These are phyloP conservation scores for Chymomyza amoena DNA, from an alignment of 2,888 invertebrate genomes.

Conservation along the genomic window DNA sequence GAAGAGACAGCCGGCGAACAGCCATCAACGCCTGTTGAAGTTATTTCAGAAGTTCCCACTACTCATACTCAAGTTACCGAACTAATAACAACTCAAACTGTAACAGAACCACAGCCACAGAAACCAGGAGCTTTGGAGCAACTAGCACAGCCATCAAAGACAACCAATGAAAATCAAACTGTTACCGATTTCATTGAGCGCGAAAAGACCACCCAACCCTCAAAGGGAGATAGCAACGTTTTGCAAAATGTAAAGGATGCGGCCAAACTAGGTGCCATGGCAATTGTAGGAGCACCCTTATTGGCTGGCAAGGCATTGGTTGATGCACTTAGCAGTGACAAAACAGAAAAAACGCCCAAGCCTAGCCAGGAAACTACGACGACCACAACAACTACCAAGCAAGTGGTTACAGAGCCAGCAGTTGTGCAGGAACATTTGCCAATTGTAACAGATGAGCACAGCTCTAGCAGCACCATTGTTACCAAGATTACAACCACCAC, in stretches of 20 bases:
- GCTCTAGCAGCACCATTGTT: conserved; percentile 31
- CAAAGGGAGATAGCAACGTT: conserved; percentile 37
- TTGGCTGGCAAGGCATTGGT: conserved; percentile 92
- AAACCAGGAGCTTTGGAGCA: conserved; percentile 35
- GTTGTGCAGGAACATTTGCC: neutral
- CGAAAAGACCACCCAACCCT: conserved; percentile 41
- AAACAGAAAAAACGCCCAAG: conserved; percentile 55
- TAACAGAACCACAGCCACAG: conserved; percentile 23
- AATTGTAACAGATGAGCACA: conserved; percentile 13
- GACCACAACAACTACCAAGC: conserved; percentile 6
- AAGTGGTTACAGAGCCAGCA: neutral
- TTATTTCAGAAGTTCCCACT: conserved; percentile 9
- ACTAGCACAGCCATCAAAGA: conserved; percentile 10
- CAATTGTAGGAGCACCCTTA: conserved; percentile 92
- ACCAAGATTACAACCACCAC: conserved; percentile 52
- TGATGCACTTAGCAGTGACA: conserved; percentile 85
- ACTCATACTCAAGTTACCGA: conserved; percentile 24
- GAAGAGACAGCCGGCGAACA: conserved; percentile 5
- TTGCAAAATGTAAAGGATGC: conserved; percentile 81
- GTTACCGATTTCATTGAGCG: conserved; percentile 61
- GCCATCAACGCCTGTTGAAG: conserved; percentile 16
- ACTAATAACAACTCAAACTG: conserved; percentile 28
- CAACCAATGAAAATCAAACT: conserved; percentile 42
- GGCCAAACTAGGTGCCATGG: conserved; percentile 90
- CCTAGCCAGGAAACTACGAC: conserved; percentile 5